These are phyloP conservation scores for Mesorhabditis sp. DNA, from an alignment of 2,888 invertebrate species.

Conservation along the genomic window DNA sequence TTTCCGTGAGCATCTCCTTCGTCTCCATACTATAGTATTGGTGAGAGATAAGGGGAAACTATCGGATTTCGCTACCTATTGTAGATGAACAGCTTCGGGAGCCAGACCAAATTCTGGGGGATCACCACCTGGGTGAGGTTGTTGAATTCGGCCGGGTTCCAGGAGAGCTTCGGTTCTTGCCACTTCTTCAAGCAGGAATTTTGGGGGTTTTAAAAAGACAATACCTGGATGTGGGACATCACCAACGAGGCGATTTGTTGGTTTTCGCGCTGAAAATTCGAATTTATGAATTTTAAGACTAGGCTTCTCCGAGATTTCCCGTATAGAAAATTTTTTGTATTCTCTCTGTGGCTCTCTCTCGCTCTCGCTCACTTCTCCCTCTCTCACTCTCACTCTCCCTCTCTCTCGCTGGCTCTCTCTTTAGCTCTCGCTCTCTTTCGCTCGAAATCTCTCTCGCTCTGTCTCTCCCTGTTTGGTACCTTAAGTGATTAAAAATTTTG, in stretches of 20 bases:
- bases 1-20: constrained; percentile 52
- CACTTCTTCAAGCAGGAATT: constrained; percentile 29
- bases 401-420: too few species aligned
- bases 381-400: too few species aligned
- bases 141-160: constrained; percentile 44
- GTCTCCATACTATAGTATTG: constrained; percentile 54
- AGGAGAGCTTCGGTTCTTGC: constrained; percentile 44
- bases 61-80: constrained; percentile 33
- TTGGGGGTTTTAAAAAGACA: not conserved
- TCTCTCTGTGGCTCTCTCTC: too few species aligned
- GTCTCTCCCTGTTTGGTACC: too few species aligned
- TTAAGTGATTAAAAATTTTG: too few species aligned
- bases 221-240: constrained; percentile 50
- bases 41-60: too few species aligned
- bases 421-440: too few species aligned
- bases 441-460: too few species aligned
- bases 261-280: constrained; percentile 47
- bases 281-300: not conserved
- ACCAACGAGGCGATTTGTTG: constrained; percentile 55
- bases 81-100: constrained; percentile 54
- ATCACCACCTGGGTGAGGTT: constrained; percentile 46
- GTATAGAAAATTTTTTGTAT: too few species aligned
- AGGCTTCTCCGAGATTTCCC: too few species aligned
- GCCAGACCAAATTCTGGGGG: constrained; percentile 49
- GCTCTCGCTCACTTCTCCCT: too few species aligned